Percentiles rank a stretch among this genome's conserved stretches.
These are phyloP conservation scores for Gambusia yucatana DNA, from an alignment of 2,797 vertebrate genomes.

Conservation along the genomic window DNA sequence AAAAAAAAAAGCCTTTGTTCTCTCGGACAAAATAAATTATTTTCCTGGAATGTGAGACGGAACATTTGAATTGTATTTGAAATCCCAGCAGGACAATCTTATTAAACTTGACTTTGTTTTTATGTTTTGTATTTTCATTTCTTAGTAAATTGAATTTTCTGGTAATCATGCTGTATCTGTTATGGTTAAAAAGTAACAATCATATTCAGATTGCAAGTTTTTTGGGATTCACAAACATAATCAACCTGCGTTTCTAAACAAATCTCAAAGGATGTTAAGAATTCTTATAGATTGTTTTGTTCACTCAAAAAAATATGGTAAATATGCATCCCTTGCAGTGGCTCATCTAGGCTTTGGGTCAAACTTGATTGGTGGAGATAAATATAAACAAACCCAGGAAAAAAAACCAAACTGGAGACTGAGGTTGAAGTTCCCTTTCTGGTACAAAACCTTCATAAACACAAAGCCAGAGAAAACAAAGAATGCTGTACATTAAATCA, in stretches of 20 bases:
- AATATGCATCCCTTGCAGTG: not conserved
- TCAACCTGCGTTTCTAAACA: not conserved
- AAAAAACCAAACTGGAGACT: not conserved
- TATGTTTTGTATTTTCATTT: not conserved
- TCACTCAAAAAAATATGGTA: not conserved
- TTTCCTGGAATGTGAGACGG: not conserved
- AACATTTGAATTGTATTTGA: not conserved
- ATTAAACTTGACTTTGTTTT: not conserved
- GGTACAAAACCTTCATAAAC: not conserved
- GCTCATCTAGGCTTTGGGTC: not conserved
- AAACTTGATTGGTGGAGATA: not conserved
- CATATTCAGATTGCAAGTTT: not conserved
- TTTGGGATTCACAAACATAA: not conserved
- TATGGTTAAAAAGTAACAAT: not conserved
- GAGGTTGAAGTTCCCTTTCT: not conserved
- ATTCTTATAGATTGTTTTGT: not conserved
- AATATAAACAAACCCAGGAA: not conserved
- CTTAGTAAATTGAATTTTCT: not conserved
- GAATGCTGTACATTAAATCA: not conserved
- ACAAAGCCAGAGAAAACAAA: not conserved
- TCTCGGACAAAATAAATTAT: constrained; percentile 20
- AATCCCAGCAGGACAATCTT: not conserved
- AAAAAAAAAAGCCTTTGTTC: constrained; percentile 42
- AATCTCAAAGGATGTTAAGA: not conserved
- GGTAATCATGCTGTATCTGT: not conserved